Percentiles rank a stretch among this genome's conserved stretches.
Conservation (phyloP, 2,888 invertebrate genomes). For the Marronus borbonicus region DNA sequence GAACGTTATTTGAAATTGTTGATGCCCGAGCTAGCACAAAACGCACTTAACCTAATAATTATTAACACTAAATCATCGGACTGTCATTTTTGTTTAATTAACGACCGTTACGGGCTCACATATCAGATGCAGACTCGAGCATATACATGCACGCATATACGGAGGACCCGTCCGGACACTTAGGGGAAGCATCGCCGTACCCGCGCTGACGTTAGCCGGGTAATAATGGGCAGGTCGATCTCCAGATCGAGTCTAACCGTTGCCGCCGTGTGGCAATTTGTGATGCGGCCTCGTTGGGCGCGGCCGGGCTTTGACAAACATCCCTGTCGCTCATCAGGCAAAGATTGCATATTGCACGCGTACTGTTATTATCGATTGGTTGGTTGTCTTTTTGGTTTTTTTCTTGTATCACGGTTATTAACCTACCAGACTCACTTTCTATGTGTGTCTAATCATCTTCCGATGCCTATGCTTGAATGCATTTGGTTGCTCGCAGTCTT, state of each 20-base stretch:
- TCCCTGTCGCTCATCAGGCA: conserved; percentile 64
- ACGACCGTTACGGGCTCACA: conserved; percentile 58
- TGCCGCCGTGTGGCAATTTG: conserved; percentile 58
- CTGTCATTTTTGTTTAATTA: conserved; percentile 69
- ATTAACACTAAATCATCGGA: conserved; percentile 67
- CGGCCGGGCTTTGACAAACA: conserved; percentile 61
- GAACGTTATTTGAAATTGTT: conserved; percentile 54
- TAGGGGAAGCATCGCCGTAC: conserved; percentile 58
- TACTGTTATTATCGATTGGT: conserved; percentile 65
- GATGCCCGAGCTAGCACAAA: conserved; percentile 49
- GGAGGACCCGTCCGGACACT: conserved; percentile 24
- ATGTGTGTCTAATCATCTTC: conserved; percentile 55
- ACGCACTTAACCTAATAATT: conserved; percentile 65
- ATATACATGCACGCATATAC: conserved; percentile 59
- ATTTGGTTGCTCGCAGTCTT: conserved; percentile 47
- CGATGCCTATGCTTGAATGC: conserved; percentile 37
- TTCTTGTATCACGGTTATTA: conserved; percentile 59
- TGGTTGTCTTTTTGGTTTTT: conserved; percentile 49
- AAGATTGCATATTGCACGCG: conserved; percentile 64
- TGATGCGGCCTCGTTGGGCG: conserved; percentile 59
- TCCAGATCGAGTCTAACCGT: conserved; percentile 52
- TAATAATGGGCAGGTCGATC: conserved; percentile 64
- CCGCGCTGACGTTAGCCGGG: conserved; percentile 60
- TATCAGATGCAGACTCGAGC: conserved; percentile 66
- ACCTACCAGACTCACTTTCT: conserved; percentile 53